Base-by-base conservation (phyloP, 2,797 vertebrate genomes). In the Myripristis murdjan region DNA sequence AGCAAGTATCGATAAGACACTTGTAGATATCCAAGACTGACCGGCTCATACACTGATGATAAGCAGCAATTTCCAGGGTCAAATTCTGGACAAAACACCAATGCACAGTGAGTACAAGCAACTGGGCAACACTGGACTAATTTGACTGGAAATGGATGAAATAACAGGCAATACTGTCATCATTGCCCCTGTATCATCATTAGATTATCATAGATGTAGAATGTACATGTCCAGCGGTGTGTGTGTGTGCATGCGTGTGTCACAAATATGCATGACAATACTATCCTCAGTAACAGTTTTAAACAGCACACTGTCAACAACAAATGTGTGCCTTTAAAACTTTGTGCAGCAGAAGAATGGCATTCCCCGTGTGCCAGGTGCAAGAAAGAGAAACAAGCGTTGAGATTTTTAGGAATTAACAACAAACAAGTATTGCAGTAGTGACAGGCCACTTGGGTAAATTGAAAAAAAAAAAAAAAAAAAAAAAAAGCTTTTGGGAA, bases 1-100 rank as follows among this genome's bases (percentile, higher is more conserved):
- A 2, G 18, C 26, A 37, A 68, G 24, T 55, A 68, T 48, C 54
- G 77, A 73, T 75, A 48, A 63, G 37, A 83, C 55, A 31, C 22
- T 48, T 74, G 41, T 67, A 60, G 79, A 77, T 81, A n/a, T 64
- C 15, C 39, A 33, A 74, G 26, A 79, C 79, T 68, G 75, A 28
- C 39, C 48, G 47, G 37, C 58, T 65, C 61, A 62, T 20, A 77
- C 31, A 63, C n/a, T n/a, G n/a, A n/a, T n/a, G n/a, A n/a, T n/a
- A n/a, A n/a, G n/a, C n/a, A n/a, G n/a, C n/a, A n/a, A n/a, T n/a
- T n/a, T n/a, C n/a, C n/a, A n/a, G n/a, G n/a, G n/a, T n/a, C n/a
- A n/a, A n/a, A n/a, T n/a, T n/a, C n/a, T n/a, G n/a, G n/a, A n/a
- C n/a, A n/a, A n/a, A n/a, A n/a, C n/a, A n/a, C n/a, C n/a, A n/a